Evolutionary conservation across 2,113 vertebrate genomes (phyloP).

Genomic region (Saccopteryx leptura): DNA sequence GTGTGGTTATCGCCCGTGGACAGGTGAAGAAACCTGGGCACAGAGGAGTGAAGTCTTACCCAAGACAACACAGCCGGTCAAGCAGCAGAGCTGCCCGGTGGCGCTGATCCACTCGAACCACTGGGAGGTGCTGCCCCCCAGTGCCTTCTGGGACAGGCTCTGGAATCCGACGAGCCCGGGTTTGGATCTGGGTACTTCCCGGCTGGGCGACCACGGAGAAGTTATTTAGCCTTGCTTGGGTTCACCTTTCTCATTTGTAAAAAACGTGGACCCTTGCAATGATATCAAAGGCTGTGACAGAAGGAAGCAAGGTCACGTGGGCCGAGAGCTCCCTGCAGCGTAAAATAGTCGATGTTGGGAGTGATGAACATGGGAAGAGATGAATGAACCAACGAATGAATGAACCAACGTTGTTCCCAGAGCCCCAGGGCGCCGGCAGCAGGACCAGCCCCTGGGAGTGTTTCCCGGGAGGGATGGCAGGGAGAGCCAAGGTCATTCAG

Average conservation of each 20-base stretch:
- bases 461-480: background rate
- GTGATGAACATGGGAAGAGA: background rate
- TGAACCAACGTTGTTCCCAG: background rate
- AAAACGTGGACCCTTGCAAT: background rate
- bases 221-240: background rate
- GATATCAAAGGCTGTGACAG: background rate
- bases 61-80: background rate
- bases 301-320: background rate
- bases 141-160: too few species aligned
- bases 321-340: background rate
- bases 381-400: background rate
- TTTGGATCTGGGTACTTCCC: background rate
- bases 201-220: background rate
- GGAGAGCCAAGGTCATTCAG: background rate
- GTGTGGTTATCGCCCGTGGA: background rate
- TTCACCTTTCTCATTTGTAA: background rate
- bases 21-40: background rate
- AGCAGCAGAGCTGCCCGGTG: background rate
- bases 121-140: background rate
- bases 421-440: background rate
- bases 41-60: background rate
- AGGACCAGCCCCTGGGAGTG: background rate
- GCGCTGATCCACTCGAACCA: background rate
- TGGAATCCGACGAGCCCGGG: background rate
- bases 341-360: background rate